Evolutionary conservation across 2,888 invertebrate species (phyloP), one percentile per base, ranked within the genome.

Genomic region (Rosalia funebris): DNA sequence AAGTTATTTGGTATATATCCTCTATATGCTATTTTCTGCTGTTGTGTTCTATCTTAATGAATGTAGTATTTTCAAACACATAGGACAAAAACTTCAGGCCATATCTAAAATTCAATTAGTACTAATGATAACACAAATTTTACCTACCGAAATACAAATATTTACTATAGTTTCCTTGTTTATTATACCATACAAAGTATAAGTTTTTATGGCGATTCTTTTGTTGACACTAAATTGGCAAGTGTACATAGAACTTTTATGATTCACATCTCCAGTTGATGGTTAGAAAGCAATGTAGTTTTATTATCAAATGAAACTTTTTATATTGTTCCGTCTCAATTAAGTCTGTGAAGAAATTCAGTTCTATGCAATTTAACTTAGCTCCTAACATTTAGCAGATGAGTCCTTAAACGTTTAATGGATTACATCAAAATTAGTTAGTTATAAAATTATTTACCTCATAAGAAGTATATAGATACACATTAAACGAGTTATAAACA

Each of bases 211-310:
- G 9, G 44, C 4, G 36, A 17, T 48, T 36, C 36, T 17, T 19
- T 34, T 17, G 39, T 39, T 31, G 39, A 41, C 50, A 39, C 50
- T 50, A 50, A 50, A 50, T 50, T 41, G 48, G 36, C 36, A 48
- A 48, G 9, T 34, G 32, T 14, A 32, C n/a, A n/a, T n/a, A n/a
- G n/a, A 37, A 37, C 36, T 48, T 48, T 48, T 48, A 48, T 48
- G 37, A 48, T 37, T 20, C 48, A 7, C 48, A 48, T 19, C 36
- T 20, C 19, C 48, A 36, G 17, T 48, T 48, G 50, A 39, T 20
- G 34, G 19, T 7, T 50, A 25, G 19, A 39, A 48, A 36, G 48
- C 48, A 17, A 34, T 48, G 48, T 37, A 37, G 48, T 48, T 48
- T 48, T 48, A 48, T 48, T 48, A 48, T 19, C 36, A 20, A 48